Percentiles rank a stretch among this genome's conserved stretches.
Evolutionary conservation across 2,797 vertebrate species (phyloP).

Genomic region (Orestias chungarensis): DNA sequence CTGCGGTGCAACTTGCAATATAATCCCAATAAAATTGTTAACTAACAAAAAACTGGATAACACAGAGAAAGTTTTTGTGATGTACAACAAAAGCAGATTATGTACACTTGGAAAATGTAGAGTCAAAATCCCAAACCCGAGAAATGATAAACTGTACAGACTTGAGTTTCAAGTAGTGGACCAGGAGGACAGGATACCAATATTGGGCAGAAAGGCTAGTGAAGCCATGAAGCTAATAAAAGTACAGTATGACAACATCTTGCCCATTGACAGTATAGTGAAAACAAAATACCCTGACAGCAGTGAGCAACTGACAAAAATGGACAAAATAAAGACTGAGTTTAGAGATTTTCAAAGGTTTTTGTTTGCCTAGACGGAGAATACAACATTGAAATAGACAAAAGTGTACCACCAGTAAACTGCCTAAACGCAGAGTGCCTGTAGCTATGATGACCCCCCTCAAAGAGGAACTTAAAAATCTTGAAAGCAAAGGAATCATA

Average conservation of each 20-base stretch:
- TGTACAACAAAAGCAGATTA: neutral
- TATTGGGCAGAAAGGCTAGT: neutral
- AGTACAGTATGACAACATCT: neutral
- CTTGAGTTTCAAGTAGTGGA: conserved; percentile 22
- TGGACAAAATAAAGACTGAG: conserved; percentile 3
- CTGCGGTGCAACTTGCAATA: neutral
- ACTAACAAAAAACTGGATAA: neutral
- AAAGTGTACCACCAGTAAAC: neutral
- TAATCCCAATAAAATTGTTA: neutral
- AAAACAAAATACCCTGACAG: neutral
- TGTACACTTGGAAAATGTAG: neutral
- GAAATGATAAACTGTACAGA: neutral
- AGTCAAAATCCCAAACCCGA: neutral
- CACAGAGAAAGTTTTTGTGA: neutral
- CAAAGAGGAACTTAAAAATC: neutral
- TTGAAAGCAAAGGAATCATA: conserved; percentile 4
- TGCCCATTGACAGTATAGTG: neutral
- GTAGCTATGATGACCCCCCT: neutral
- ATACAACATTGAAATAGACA: neutral
- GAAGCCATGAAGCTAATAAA: neutral
- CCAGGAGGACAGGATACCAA: neutral
- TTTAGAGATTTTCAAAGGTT: conserved; percentile 4
- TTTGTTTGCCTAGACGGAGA: conserved; percentile 1
- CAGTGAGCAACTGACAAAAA: no score
- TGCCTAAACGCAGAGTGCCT: neutral